A percentile compares a stretch with the other conserved stretches of the same genome.
phyloP scores from a whole-genome alignment of 2,113 vertebrate species.

The Pao palembangensis region DNA sequence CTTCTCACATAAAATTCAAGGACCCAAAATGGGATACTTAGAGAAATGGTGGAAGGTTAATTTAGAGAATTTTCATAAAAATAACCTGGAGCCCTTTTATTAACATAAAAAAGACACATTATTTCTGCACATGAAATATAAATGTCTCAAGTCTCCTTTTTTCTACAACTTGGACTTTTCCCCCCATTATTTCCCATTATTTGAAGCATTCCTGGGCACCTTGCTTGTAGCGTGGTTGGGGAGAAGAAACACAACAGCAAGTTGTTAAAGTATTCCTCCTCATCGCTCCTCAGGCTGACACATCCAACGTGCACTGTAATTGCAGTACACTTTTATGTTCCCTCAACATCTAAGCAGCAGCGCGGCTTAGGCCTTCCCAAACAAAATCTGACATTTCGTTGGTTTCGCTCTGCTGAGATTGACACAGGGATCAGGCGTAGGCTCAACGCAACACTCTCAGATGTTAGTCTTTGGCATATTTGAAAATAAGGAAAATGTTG shows the following conservation, averaged over 20 bases:
- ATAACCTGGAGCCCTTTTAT: neutral
- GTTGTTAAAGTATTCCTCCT: neutral
- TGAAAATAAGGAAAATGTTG: neutral
- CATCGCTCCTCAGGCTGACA: neutral
- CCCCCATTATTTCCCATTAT: no score
- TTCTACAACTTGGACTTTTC: neutral
- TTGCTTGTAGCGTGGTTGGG: conserved; percentile 3
- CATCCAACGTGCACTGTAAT: conserved; percentile 16
- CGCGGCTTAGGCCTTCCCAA: conserved; percentile 2
- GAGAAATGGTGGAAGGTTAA: neutral
- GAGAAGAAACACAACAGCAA: neutral
- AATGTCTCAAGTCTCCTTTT: neutral
- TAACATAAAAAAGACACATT: neutral
- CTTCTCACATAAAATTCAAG: neutral
- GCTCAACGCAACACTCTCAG: conserved; percentile 1
- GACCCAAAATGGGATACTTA: neutral
- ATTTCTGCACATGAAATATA: neutral
- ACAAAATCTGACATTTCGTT: conserved; percentile 10
- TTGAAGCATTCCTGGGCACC: no score
- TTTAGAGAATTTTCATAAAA: neutral
- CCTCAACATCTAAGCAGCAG: conserved; percentile 5
- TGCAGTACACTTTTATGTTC: conserved; percentile 12
- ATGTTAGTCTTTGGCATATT: conserved; percentile 1
- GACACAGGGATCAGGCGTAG: conserved; percentile 7
- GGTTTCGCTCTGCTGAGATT: conserved; percentile 1